Evolutionary conservation across 2,888 invertebrate species (phyloP).

Genomic region (Pterostichus niger): DNA sequence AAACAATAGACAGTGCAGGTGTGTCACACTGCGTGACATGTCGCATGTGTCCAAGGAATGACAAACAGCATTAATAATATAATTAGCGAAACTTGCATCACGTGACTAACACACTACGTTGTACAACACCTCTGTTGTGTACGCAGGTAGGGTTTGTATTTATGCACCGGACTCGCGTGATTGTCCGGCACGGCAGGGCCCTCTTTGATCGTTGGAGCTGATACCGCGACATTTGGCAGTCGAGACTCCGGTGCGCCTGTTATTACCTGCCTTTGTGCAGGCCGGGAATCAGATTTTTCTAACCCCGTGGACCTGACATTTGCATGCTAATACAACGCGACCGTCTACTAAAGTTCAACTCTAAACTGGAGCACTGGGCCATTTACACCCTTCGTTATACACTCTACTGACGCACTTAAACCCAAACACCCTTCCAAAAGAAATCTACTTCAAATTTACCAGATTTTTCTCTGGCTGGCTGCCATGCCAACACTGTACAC

Average conservation of each 20-base stretch:
- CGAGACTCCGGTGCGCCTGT: too few relatives aligned
- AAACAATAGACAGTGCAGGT: too few relatives aligned
- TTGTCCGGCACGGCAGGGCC: not conserved
- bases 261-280: slow-evolving; percentile 17
- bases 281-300: slow-evolving; percentile 6
- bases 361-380: slow-evolving; percentile 1
- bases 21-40: too few relatives aligned
- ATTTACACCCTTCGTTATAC: not conserved
- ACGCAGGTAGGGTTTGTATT: not conserved
- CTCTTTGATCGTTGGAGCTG: not conserved
- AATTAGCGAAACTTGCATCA: slow-evolving; percentile 29
- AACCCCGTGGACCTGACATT: slow-evolving; percentile 30
- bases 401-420: too few relatives aligned
- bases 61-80: slow-evolving; percentile 59
- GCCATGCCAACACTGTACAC: too few relatives aligned
- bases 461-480: too few relatives aligned
- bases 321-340: slow-evolving; percentile 19
- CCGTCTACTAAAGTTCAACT: slow-evolving; percentile 3
- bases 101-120: not conserved
- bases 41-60: slow-evolving; percentile 21
- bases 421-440: too few relatives aligned
- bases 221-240: slow-evolving; percentile 2
- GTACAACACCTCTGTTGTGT: too few relatives aligned
- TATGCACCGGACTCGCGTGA: not conserved
- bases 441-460: too few relatives aligned